Conservation (phyloP, 2,113 vertebrate genomes). For the Apteryx owenii region DNA sequence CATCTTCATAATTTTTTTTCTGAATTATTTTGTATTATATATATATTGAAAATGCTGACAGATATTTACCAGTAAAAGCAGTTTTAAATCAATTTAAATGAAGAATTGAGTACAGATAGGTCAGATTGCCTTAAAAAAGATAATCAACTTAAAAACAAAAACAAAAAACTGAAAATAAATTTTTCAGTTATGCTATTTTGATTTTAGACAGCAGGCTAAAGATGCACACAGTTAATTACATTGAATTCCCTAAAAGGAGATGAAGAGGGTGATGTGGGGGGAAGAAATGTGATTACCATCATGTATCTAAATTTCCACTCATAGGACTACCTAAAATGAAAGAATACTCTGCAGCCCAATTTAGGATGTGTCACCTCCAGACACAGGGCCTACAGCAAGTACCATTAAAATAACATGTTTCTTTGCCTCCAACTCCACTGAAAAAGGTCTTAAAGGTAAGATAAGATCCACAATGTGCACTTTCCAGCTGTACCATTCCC, state of each 20-base stretch:
- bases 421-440: background rate
- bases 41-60: background rate
- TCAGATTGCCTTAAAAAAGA: background rate
- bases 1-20: background rate
- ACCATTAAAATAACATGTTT: background rate
- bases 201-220: background rate
- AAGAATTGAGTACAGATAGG: background rate
- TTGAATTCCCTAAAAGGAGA: background rate
- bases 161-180: no score
- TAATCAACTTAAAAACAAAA: background rate
- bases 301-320: background rate
- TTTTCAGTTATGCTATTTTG: background rate
- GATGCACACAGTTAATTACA: background rate
- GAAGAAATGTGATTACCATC: background rate
- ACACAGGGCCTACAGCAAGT: background rate
- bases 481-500: background rate
- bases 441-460: background rate
- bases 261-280: background rate
- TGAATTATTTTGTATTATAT: background rate
- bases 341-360: background rate
- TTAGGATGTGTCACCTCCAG: background rate
- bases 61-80: background rate
- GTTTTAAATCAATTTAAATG: background rate
- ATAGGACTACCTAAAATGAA: background rate
- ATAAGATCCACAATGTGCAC: background rate